Percentiles rank a stretch among this genome's conserved stretches.
Evolutionary conservation across 2,888 invertebrate species (phyloP).

Genomic region (Synergus laeviventris): DNA sequence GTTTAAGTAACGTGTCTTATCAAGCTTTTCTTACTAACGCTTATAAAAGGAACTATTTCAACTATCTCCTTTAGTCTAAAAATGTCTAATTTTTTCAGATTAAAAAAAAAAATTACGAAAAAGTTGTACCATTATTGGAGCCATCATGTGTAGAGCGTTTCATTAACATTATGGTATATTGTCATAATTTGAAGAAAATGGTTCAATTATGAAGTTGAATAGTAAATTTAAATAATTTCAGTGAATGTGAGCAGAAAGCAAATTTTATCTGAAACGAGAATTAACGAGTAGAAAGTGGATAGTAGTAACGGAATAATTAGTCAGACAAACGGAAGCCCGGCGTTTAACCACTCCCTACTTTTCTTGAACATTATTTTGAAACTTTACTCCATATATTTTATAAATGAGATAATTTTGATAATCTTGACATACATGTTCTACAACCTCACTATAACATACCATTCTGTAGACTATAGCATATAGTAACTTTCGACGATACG

Average conservation of each 20-base stretch:
- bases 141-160: too few species aligned
- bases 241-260: background rate
- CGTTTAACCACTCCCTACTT: background rate
- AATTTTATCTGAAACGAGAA: background rate
- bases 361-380: too few species aligned
- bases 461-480: background rate
- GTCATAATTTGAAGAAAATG: background rate
- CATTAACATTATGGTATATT: background rate
- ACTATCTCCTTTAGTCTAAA: too few species aligned
- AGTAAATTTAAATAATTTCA: background rate
- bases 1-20: too few species aligned
- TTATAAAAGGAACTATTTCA: too few species aligned
- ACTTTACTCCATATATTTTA: background rate
- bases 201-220: background rate
- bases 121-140: too few species aligned
- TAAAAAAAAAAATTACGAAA: too few species aligned
- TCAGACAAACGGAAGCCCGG: background rate
- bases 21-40: too few species aligned
- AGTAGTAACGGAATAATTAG: background rate
- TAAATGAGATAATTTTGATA: background rate
- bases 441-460: background rate
- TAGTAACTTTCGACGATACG: background rate
- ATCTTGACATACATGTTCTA: too few species aligned
- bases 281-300: too few species aligned
- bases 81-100: too few species aligned